Conservation (phyloP, 92 coral and sea anemone species). For the Palythoa caribaeorum region DNA sequence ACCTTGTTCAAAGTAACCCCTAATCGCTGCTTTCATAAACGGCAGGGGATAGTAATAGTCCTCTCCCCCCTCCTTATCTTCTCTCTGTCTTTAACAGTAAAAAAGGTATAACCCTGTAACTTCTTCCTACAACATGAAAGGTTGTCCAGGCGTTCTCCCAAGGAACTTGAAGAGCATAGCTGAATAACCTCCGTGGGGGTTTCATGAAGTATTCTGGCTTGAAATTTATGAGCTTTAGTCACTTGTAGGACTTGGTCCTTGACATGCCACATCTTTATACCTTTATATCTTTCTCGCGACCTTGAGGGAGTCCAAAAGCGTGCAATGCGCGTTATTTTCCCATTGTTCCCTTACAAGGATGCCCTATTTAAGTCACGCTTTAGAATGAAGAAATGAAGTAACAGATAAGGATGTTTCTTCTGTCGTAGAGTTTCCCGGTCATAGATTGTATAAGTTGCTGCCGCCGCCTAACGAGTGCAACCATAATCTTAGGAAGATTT, state of each 20-base stretch:
- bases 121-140: neutral
- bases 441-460: neutral
- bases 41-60: neutral
- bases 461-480: too few relatives aligned
- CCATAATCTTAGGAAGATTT: too few relatives aligned
- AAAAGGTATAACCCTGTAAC: neutral
- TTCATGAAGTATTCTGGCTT: neutral
- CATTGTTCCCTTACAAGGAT: neutral
- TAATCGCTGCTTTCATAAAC: neutral
- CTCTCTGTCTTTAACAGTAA: neutral
- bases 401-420: too few relatives aligned
- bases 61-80: neutral
- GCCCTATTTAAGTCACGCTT: neutral
- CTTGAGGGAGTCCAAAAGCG: too few relatives aligned
- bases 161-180: neutral
- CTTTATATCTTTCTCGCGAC: neutral
- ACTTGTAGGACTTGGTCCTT: neutral
- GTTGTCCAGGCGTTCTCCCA: neutral
- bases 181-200: neutral
- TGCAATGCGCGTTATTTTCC: neutral
- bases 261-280: too few relatives aligned
- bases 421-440: too few relatives aligned
- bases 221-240: neutral
- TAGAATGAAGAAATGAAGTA: neutral
- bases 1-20: neutral